Evolutionary conservation across 1,140 invertebrate genomes (phyloP), one percentile per base, ranked within the genome.

Genomic region (Lasaia peninsularis): DNA sequence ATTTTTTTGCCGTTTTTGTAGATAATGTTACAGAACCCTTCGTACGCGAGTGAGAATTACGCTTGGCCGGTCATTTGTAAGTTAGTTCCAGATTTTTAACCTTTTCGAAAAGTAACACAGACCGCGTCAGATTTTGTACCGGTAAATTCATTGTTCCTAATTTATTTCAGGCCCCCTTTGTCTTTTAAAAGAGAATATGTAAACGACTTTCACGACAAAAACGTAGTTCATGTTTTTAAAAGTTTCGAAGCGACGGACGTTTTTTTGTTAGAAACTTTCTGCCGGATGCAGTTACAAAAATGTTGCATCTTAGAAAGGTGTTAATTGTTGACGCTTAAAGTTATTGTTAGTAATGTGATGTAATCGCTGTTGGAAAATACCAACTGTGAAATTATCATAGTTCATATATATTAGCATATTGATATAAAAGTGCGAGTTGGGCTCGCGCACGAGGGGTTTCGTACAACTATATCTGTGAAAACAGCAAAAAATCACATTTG

Each of bases 171-270:
- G 50, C 53, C 61, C 31, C 65, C 63, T 66, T 61, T 62, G 60
- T 57, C 58, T 75, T 56, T 40, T 50, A 37, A 58, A 33, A 40
- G 52, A 75, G 67, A 82, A 80, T 82, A 80, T 80, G 70, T 69
- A 80, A n/a, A 70, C 63, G 62, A 73, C 73, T 77, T 82, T 79
- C 78, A 74, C 64, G 65, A 67, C 67, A 75, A 64, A 71, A 65
- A 71, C 40, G 28, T 28, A 18, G 18, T 20, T 44, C 40, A 16
- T 21, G 16, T 16, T 44, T 44, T 60, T 54, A 52, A 31, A 44
- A 37, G 21, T 44, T 50, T 40, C 34, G 51, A 58, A 67, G 51
- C 40, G 31, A 21, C 11, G 34, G 5, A 0, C 5, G 24, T 4
- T 44, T 44, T 44, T 44, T 50, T 48, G 59, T 67, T 62, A 34